These are phyloP conservation scores for Podarcis lilfordi DNA, from an alignment of 2,797 vertebrate species.

Conservation along the genomic window DNA sequence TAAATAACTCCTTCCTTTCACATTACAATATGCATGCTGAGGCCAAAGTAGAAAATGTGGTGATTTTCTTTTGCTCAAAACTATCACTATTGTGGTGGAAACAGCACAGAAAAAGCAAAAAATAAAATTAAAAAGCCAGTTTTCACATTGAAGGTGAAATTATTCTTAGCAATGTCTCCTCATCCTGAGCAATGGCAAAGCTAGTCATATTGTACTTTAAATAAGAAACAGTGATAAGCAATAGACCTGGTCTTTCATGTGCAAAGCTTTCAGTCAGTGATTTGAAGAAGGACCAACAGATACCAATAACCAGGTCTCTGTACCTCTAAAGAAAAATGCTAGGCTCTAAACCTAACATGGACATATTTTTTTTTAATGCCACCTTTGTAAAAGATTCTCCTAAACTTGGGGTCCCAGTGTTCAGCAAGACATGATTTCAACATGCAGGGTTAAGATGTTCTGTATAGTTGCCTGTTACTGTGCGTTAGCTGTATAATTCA, in stretches of 20 bases:
- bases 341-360: neutral
- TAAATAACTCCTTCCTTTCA: neutral
- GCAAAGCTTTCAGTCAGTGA: neutral
- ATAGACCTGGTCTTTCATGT: neutral
- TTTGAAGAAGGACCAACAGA: neutral
- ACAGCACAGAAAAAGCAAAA: neutral
- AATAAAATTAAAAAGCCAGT: neutral
- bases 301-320: neutral
- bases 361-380: no score
- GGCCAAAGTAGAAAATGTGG: neutral
- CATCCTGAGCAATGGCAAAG: neutral
- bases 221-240: no score
- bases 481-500: neutral
- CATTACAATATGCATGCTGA: neutral
- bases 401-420: neutral
- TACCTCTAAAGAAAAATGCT: neutral
- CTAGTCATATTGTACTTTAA: neutral
- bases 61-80: neutral
- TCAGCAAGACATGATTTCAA: neutral
- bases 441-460: neutral
- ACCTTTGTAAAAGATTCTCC: neutral
- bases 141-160: neutral
- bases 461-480: neutral
- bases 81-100: neutral
- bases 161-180: no score